phyloP scores from a whole-genome alignment of 2,797 vertebrate species.

The Craterocephalus amniculus region DNA sequence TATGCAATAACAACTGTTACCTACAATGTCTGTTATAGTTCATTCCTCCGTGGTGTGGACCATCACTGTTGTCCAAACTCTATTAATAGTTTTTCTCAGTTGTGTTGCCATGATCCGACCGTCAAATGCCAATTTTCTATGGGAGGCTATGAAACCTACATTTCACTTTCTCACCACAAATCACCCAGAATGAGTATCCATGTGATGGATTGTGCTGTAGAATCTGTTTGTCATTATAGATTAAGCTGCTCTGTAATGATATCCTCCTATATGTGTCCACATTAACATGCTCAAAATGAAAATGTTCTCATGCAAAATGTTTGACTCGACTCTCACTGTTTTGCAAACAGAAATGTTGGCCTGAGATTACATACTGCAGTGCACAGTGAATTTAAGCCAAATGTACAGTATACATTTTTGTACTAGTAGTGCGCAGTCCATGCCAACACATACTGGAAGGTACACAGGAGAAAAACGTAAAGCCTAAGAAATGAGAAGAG shows the following conservation, averaged over 20 bases:
- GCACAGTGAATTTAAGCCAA: slow-evolving; percentile 6
- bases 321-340: slow-evolving; percentile 14
- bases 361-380: background rate
- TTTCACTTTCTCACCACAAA: slow-evolving; percentile 17
- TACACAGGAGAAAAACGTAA: slow-evolving; percentile 2
- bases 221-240: slow-evolving; percentile 22
- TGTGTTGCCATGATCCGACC: background rate
- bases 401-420: slow-evolving; percentile 1
- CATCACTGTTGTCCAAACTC: background rate
- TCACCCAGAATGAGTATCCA: slow-evolving; percentile 23
- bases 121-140: slow-evolving; percentile 2
- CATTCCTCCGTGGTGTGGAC: background rate
- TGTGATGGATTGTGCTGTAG: slow-evolving; percentile 23
- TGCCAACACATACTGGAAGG: slow-evolving; percentile 18
- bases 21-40: background rate
- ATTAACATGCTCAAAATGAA: slow-evolving; percentile 10
- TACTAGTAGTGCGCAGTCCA: background rate
- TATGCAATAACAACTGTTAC: background rate
- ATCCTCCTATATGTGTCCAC: slow-evolving; percentile 15
- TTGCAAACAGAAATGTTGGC: slow-evolving; percentile 18
- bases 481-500: background rate
- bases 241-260: slow-evolving; percentile 21
- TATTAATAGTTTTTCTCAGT: slow-evolving; percentile 1
- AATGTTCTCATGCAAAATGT: slow-evolving; percentile 17
- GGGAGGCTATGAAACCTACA: slow-evolving; percentile 15